A percentile compares a stretch with the other conserved stretches of the same genome.
Evolutionary conservation across 1,140 invertebrate species (phyloP).

Genomic region (Acromyrmex echinatior): DNA sequence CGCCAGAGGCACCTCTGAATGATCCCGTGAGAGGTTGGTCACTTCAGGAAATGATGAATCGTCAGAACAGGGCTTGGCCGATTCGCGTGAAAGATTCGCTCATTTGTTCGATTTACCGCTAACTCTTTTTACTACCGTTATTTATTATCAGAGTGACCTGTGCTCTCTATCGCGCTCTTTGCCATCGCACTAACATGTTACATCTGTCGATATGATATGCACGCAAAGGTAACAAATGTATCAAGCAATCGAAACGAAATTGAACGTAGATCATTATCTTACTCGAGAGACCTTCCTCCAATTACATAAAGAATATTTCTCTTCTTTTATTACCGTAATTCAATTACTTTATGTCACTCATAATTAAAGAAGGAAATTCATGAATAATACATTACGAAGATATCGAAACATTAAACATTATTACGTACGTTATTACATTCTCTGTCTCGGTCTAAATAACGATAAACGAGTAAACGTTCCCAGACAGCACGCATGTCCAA

Average conservation of each 20-base stretch:
- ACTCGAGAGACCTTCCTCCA: neutral
- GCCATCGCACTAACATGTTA: neutral
- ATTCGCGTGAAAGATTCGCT: slow-evolving; percentile 54
- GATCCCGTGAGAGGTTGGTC: slow-evolving; percentile 64
- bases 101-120: slow-evolving; percentile 73
- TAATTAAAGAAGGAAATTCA: neutral
- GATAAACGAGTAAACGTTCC: no score
- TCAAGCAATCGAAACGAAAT: neutral
- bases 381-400: slow-evolving; percentile 19
- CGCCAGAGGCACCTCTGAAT: slow-evolving; percentile 61
- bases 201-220: neutral
- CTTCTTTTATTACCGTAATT: neutral
- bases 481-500: no score
- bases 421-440: slow-evolving; percentile 19
- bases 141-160: slow-evolving; percentile 27
- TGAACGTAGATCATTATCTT: neutral
- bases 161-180: neutral
- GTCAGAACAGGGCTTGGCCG: slow-evolving; percentile 43
- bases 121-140: slow-evolving; percentile 65
- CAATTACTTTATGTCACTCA: neutral
- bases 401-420: neutral
- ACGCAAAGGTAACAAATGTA: neutral
- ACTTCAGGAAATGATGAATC: slow-evolving; percentile 67
- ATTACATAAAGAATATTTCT: neutral
- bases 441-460: neutral